Evolutionary conservation across 1,140 invertebrate genomes (phyloP), one percentile per base, ranked within the genome.

Genomic region (Drosophila insularis): DNA sequence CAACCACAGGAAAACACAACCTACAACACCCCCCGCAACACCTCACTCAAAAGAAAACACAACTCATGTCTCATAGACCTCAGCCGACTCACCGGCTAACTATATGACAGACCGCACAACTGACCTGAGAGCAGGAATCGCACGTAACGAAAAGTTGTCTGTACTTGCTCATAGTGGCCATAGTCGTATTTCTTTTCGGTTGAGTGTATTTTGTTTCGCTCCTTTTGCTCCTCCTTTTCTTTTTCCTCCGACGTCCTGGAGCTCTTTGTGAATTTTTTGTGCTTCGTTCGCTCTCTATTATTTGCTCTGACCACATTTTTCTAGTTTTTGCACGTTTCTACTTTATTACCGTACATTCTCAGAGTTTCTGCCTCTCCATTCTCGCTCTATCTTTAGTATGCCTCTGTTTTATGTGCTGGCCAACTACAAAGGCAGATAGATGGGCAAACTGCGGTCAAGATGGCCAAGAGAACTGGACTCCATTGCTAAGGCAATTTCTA

Each of bases 321-420:
- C 84, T 89, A 89, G 84, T 89, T 89, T 89, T 89, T 84, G 80
- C 84, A 89, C 84, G 84, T 89, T 80, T 84, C 77, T 89, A 89
- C 84, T 89, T 89, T 89, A 89, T 89, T 84, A 89, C 82, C 84
- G 77, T 55, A 71, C 77, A 75, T 73, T 65, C 63, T 65, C 32
- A 6, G 43, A 50, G 43, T 21, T 21, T 21, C 43, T 50, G 43
- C 17, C 17, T 11, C 43, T 46, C 32, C 6, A 46, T 7, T 14
- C 32, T 35, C 32, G 7, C 32, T 35, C 8, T 35, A 10, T 35
- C 35, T 13, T 13, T 13, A 35, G 19, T 27, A 2, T 27, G 7
- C 21, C 63, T 76, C 59, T 73, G 55, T 61, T 89, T 82, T 89
- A 82, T 87, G 76, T 74, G 71, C 75, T 81, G 66, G 63, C 63